A percentile compares a stretch with the other conserved stretches of the same genome.
phyloP scores from a whole-genome alignment of 2,888 invertebrate genomes.

The Embidobia sp. region DNA sequence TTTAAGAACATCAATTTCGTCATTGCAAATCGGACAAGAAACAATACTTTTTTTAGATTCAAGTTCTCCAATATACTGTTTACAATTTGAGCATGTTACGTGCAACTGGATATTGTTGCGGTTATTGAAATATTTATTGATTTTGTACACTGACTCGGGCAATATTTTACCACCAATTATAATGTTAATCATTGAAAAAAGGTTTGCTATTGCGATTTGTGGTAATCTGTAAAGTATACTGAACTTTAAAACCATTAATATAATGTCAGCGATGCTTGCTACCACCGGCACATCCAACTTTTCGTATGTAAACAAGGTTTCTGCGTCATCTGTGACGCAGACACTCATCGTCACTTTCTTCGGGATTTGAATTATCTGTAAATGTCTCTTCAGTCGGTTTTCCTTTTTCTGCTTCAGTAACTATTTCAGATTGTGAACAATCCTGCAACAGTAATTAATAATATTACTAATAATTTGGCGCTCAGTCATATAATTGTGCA shows the following conservation, averaged over 20 bases:
- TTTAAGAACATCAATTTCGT: not conserved
- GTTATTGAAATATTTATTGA: slow-evolving; percentile 8
- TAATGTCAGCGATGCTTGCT: not conserved
- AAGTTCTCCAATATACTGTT: not conserved
- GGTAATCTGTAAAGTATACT: not conserved
- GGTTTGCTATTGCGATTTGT: slow-evolving; percentile 4
- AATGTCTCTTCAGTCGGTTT: no score
- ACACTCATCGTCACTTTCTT: no score
- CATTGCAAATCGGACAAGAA: not conserved
- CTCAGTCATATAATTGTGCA: no score
- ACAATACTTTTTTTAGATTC: not conserved
- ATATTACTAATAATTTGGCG: no score
- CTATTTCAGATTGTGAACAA: no score
- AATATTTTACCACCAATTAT: not conserved
- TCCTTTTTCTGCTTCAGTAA: no score
- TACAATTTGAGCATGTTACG: not conserved
- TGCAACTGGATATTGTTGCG: not conserved
- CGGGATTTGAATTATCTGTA: no score
- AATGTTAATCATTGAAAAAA: not conserved
- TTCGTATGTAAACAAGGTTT: no score
- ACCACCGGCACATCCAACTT: not conserved
- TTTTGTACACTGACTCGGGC: not conserved
- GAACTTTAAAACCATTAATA: slow-evolving; percentile 2
- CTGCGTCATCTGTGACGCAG: no score
- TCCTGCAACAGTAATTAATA: no score